phyloP scores from a whole-genome alignment of 2,888 invertebrate genomes.

The Germaria angustata region DNA sequence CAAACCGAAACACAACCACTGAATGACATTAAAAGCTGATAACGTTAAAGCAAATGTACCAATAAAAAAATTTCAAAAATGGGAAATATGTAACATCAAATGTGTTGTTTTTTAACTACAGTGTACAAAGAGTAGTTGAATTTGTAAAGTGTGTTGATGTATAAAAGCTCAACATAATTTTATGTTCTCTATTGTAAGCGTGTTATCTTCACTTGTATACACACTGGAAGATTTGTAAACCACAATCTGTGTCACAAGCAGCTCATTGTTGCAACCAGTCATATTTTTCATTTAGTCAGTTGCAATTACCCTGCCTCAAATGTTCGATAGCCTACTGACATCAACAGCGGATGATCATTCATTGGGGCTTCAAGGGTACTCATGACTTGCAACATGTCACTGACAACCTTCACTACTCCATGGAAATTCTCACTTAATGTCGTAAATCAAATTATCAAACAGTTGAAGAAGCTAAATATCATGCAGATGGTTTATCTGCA shows the following conservation, averaged over 20 bases:
- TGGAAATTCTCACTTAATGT: constrained; percentile 70
- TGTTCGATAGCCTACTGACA: constrained; percentile 46
- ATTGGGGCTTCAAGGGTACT: constrained; percentile 66
- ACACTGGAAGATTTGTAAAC: constrained; percentile 54
- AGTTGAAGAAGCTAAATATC: constrained; percentile 60
- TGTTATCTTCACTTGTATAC: no score
- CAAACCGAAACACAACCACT: not conserved
- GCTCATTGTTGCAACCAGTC: constrained; percentile 32
- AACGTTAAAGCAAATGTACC: not conserved
- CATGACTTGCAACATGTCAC: constrained; percentile 68
- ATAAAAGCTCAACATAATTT: no score
- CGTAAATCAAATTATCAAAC: constrained; percentile 67
- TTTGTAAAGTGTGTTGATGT: not conserved
- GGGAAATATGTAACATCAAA: no score
- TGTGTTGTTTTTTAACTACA: not conserved
- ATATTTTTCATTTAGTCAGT: no score
- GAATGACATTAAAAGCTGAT: constrained; percentile 9
- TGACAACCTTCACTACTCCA: constrained; percentile 66
- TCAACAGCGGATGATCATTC: not conserved
- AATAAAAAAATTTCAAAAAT: no score
- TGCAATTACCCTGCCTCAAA: constrained; percentile 59
- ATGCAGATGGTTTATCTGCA: constrained; percentile 67
- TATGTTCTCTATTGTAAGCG: no score
- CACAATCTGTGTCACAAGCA: constrained; percentile 52
- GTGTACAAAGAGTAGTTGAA: not conserved